Conservation (phyloP, 2,797 vertebrate genomes). For the Clarias fuscus region DNA sequence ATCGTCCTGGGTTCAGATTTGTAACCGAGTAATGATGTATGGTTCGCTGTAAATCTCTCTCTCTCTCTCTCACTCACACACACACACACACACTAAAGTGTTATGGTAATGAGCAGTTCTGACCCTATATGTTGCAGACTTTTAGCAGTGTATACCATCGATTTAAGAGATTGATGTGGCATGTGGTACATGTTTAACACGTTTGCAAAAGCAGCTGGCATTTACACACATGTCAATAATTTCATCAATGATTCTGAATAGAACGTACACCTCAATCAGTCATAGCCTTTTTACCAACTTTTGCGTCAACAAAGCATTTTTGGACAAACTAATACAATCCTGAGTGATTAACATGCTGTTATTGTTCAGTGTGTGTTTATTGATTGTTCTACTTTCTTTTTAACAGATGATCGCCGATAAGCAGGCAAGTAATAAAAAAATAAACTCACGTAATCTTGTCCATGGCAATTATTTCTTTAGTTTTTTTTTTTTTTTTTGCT, state of each 20-base stretch:
- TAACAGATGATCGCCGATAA: neutral
- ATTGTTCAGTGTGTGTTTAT: neutral
- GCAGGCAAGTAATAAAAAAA: no score
- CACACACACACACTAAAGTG: neutral
- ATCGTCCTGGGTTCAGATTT: neutral
- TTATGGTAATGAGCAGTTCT: slow-evolving; percentile 4
- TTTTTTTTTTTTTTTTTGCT: no score
- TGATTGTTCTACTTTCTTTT: neutral
- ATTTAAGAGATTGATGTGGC: slow-evolving; percentile 11
- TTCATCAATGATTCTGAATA: neutral
- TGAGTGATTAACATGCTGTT: neutral
- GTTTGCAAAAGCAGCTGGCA: neutral
- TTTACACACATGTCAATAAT: slow-evolving; percentile 13
- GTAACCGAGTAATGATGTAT: neutral
- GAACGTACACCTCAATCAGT: neutral
- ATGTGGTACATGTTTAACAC: neutral
- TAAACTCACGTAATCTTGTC: no score
- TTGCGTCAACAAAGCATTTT: neutral
- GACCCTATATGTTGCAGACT: neutral
- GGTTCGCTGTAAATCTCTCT: neutral
- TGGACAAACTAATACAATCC: neutral
- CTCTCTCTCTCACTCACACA: slow-evolving; percentile 3
- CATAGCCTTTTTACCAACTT: neutral
- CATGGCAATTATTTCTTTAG: neutral
- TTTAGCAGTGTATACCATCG: neutral